Conservation (phyloP, 2,113 vertebrate species). For the Actenoides hombroni region DNA sequence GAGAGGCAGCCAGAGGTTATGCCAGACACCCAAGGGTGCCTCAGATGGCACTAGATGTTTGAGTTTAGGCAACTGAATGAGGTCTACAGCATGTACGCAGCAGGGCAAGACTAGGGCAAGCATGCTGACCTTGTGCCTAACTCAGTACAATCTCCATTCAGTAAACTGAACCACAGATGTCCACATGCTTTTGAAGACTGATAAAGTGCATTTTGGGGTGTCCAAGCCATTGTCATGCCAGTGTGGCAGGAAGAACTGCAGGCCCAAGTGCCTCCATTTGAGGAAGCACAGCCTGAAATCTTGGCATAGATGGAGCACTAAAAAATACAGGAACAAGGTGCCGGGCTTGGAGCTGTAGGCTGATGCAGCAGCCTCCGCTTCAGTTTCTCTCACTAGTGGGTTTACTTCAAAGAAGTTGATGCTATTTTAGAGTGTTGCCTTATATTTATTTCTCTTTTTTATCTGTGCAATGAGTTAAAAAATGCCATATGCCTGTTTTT, state of each 20-base stretch:
- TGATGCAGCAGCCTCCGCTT: background rate
- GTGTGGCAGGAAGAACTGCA: background rate
- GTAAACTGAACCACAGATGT: background rate
- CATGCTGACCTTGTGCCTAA: background rate
- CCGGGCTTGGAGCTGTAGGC: background rate
- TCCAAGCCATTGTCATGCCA: background rate
- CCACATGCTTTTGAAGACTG: background rate
- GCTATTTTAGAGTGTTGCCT: slow-evolving; percentile 31
- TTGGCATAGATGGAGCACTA: background rate
- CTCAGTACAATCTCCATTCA: background rate
- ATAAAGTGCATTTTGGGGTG: background rate
- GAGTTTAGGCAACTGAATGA: background rate
- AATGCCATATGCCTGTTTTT: slow-evolving; percentile 70
- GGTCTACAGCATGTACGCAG: background rate
- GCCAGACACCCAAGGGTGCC: background rate
- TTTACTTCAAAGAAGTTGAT: slow-evolving; percentile 2
- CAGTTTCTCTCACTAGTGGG: background rate
- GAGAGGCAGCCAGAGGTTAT: background rate
- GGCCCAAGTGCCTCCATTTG: background rate
- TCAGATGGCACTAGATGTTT: background rate
- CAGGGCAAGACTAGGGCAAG: background rate
- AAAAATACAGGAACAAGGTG: background rate
- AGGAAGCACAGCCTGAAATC: background rate
- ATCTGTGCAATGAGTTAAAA: slow-evolving; percentile 57
- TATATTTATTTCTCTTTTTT: slow-evolving; percentile 52